Evolutionary conservation across 2,113 vertebrate genomes (phyloP), one percentile per base, ranked within the genome.

Genomic region (Chaetodon auriga): DNA sequence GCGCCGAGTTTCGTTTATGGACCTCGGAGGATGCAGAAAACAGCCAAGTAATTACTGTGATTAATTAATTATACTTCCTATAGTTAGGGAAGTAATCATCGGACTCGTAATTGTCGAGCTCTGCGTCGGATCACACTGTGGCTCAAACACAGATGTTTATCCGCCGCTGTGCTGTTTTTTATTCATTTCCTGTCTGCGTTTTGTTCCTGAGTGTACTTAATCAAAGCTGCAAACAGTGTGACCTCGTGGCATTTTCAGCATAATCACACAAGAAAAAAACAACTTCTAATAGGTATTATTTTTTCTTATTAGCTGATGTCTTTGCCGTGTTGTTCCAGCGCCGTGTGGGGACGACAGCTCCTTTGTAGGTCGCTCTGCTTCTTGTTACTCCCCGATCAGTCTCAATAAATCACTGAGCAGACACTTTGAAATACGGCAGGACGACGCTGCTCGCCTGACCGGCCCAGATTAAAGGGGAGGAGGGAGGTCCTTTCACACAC

Each of bases 391-490:
- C 48, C 43, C 13, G 69, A 80, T 84, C 71, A 53, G 55, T 73
- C 61, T 60, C 82, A 51, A 84, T 88, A 85, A 86, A 91, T 92
- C 86, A 90, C 65, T 0, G 0, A 8, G 4, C 70, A 48, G 75
- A 81, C 86, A 61, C 68, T 81, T 75, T 70, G 84, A 90, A 83
- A 85, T 25, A 83, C 83, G 87, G 69, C 75, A 51, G 71, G 35
- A 25, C 10, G 13, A 68, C 30, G 30, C 64, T 10, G 49, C 76
- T 78, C 1, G 57, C 60, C 73, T 57, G 74, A 73, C 68, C 53
- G 38, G 77, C 49, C 64, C 76, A 69, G 78, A 89, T 86, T 61
- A 86, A 87, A 87, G 79, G 62, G 36, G 58, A 45, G 54, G 43
- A 23, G 57, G 68, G 75, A 36, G 73, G 36, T 11, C 61, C 84